These are phyloP conservation scores for Ctenicera cuprea DNA, from an alignment of 2,888 invertebrate genomes.

Conservation along the genomic window DNA sequence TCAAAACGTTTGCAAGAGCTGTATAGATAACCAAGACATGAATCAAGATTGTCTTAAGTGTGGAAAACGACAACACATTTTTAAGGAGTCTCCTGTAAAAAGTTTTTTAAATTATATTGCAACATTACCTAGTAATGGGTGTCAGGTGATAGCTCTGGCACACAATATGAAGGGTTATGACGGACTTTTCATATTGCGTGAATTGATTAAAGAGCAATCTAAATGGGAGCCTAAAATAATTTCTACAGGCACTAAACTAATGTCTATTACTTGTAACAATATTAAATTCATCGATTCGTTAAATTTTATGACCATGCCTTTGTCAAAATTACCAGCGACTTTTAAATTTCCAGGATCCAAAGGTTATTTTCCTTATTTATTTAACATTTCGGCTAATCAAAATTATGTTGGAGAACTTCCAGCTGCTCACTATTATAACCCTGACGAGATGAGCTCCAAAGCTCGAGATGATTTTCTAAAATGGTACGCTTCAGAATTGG, in stretches of 20 bases:
- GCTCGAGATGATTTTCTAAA: conserved; percentile 34
- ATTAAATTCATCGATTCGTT: conserved; percentile 23
- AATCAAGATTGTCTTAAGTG: not conserved
- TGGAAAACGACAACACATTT: conserved; percentile 16
- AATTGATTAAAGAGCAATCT: too few relatives aligned
- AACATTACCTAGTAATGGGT: not conserved
- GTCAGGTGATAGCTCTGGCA: conserved; percentile 6
- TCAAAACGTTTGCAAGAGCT: conserved; percentile 5
- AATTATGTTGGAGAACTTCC: conserved; percentile 58
- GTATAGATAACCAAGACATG: not conserved
- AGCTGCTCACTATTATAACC: conserved; percentile 27
- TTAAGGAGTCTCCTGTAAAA: not conserved
- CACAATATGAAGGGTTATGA: conserved; percentile 29
- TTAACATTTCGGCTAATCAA: conserved; percentile 41
- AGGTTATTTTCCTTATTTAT: conserved; percentile 42
- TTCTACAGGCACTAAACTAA: conserved; percentile 22
- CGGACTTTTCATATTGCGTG: conserved; percentile 18
- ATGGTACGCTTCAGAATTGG: conserved; percentile 27
- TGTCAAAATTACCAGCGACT: conserved; percentile 36
- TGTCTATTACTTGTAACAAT: conserved; percentile 16
- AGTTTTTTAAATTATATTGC: conserved; percentile 10
- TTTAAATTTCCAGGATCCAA: conserved; percentile 41
- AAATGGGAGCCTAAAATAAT: conserved; percentile 25
- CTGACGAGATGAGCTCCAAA: conserved; percentile 30
- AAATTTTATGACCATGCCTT: too few relatives aligned